A percentile compares a stretch with the other conserved stretches of the same genome.
Conservation (phyloP, 2,888 invertebrate species). For the Netelia melanura region DNA sequence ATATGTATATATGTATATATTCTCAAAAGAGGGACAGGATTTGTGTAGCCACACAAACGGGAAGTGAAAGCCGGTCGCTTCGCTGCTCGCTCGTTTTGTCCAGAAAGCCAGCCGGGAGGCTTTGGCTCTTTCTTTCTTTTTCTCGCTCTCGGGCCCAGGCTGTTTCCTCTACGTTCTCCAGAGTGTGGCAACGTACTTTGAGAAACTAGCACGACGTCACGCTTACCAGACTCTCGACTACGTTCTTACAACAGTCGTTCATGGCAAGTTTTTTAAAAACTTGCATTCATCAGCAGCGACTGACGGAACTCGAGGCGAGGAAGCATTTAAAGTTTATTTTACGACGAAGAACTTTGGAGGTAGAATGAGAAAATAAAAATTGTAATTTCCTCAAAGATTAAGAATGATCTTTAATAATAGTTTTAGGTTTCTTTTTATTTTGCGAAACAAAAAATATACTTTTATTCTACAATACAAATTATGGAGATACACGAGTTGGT, state of each 20-base stretch:
- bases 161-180: neutral
- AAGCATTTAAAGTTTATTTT: neutral
- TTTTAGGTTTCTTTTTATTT: no score
- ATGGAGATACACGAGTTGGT: no score
- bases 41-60: constrained; percentile 51
- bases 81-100: constrained; percentile 42
- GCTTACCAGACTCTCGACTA: constrained; percentile 30
- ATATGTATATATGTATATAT: neutral
- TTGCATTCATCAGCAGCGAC: neutral
- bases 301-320: neutral
- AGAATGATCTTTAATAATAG: no score
- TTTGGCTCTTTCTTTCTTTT: neutral
- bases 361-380: neutral
- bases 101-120: neutral
- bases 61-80: constrained; percentile 63
- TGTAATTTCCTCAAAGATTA: neutral
- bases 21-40: constrained; percentile 4
- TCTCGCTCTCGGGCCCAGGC: constrained; percentile 22
- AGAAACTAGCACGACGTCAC: constrained; percentile 60
- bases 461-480: no score
- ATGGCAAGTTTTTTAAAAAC: neutral
- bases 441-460: no score
- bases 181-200: constrained; percentile 36
- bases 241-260: constrained; percentile 21
- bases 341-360: neutral